Base-by-base conservation (phyloP, 2,888 invertebrate species). In the Carcina quercana region DNA sequence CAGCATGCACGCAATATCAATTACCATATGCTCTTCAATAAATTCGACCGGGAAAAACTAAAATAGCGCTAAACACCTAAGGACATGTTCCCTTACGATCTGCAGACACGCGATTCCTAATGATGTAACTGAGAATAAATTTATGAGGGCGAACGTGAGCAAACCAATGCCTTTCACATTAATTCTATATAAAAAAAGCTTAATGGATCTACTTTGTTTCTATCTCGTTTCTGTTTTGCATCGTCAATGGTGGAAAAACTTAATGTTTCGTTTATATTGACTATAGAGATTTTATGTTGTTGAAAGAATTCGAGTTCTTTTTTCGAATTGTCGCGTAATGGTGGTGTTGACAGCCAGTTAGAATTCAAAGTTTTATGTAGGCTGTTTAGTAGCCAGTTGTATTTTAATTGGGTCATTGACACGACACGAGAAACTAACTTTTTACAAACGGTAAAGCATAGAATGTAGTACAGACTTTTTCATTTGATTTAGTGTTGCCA, bases 101-200 rank as follows among this genome's bases (percentile, higher is more conserved):
- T 40, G 32, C 33, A 68, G 73, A 68, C 80, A 82, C 82, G 80
- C 82, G 56, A 82, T 58, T 44, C 52, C 64, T 78, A 80, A 78
- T 78, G 74, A 76, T 72, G 68, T 72, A 70, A 69, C 60, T 7
- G 49, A 62, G 48, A 62, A 55, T 58, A 53, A 62, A 78, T 76
- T 75, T 78, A 76, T 75, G 62, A 50, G 40, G 25, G 34, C 33
- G 40, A 41, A 40, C 35, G 40, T 33, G 32, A 35, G 30, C 37
- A 34, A 34, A 32, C 35, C 40, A 31, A 35, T 40, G 41, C 32
- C 32, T 43, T 39, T 30, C 35, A 36, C 42, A 41, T 43, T 39
- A 32, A 38, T 42, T 42, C 28, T 32, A 24, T 31, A 13, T 20
- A 40, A 43, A 49, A 47, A 36, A 40, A 22, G 19, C 14, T 26